A percentile compares a stretch with the other conserved stretches of the same genome.
Conservation (phyloP, 2,888 invertebrate species). For the Acleris emargana region DNA sequence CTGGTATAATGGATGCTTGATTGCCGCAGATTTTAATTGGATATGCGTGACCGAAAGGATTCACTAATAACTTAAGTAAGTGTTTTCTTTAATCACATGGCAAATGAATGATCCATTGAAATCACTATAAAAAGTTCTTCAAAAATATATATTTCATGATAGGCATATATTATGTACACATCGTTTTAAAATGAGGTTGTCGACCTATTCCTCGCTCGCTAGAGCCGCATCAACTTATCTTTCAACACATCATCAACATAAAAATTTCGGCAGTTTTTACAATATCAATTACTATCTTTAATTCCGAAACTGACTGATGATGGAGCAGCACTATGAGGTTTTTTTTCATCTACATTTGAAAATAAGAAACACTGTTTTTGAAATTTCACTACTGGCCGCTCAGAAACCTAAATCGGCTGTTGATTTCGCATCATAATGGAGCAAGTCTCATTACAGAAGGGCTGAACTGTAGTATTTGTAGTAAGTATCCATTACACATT, state of each 20-base stretch:
- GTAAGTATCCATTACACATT: background rate
- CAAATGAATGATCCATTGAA: too few species aligned
- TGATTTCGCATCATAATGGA: too few species aligned
- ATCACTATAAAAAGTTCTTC: too few species aligned
- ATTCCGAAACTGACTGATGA: slow-evolving; percentile 2
- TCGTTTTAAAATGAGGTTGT: slow-evolving; percentile 2
- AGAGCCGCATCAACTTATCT: slow-evolving; percentile 16
- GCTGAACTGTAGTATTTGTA: background rate
- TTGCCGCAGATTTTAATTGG: background rate
- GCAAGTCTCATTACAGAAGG: too few species aligned
- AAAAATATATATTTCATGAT: too few species aligned
- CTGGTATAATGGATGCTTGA: background rate
- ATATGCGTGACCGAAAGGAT: background rate
- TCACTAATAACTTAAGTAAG: background rate
- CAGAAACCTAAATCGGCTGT: too few species aligned
- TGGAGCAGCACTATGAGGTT: background rate
- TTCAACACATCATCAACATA: slow-evolving; percentile 20
- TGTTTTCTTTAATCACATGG: too few species aligned
- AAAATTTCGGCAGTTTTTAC: slow-evolving; percentile 21
- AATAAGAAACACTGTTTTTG: too few species aligned
- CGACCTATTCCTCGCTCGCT: slow-evolving; percentile 8
- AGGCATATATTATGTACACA: background rate
- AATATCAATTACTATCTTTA: slow-evolving; percentile 18
- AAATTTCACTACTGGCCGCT: too few species aligned
- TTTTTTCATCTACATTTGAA: background rate